Percentiles rank a stretch among this genome's conserved stretches.
These are phyloP conservation scores for Amphiprion percula DNA, from an alignment of 2,113 vertebrate genomes.

Conservation along the genomic window DNA sequence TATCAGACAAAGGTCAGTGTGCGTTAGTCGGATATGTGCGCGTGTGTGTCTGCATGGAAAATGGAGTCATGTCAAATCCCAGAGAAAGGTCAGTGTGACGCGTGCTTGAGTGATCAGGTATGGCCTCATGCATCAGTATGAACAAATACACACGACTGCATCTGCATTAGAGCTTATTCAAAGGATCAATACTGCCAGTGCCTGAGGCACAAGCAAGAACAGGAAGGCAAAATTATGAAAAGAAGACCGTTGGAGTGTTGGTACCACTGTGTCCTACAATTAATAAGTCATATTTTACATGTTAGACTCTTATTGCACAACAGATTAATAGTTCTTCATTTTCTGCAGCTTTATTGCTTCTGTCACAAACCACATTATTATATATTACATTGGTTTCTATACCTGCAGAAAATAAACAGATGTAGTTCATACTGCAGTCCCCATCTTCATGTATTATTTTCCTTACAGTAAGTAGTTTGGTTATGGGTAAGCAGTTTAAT, in stretches of 20 bases:
- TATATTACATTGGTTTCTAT: too few relatives aligned
- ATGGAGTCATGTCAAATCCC: constrained; percentile 60
- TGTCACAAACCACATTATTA: too few relatives aligned
- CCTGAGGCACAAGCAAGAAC: background rate
- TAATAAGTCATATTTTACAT: background rate
- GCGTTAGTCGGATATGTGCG: constrained; percentile 41
- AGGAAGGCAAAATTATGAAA: background rate
- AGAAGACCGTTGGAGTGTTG: background rate
- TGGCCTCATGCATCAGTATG: constrained; percentile 15
- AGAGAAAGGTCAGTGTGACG: constrained; percentile 71
- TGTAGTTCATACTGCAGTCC: background rate
- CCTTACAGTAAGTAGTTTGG: background rate
- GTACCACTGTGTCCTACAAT: background rate
- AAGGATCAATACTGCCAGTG: constrained; percentile 42
- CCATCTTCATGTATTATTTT: background rate
- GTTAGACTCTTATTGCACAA: constrained; percentile 1
- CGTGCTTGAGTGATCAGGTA: constrained; percentile 56
- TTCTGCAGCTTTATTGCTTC: too few relatives aligned
- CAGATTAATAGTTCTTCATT: background rate
- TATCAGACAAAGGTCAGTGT: constrained; percentile 80
- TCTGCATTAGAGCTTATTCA: constrained; percentile 28
- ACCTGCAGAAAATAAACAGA: constrained; percentile 1
- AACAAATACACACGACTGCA: constrained; percentile 32
- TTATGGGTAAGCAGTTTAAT: constrained; percentile 31
- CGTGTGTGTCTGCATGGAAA: constrained; percentile 47